These are phyloP conservation scores for Metopolophium dirhodum DNA, from an alignment of 1,140 invertebrate genomes.

Conservation along the genomic window DNA sequence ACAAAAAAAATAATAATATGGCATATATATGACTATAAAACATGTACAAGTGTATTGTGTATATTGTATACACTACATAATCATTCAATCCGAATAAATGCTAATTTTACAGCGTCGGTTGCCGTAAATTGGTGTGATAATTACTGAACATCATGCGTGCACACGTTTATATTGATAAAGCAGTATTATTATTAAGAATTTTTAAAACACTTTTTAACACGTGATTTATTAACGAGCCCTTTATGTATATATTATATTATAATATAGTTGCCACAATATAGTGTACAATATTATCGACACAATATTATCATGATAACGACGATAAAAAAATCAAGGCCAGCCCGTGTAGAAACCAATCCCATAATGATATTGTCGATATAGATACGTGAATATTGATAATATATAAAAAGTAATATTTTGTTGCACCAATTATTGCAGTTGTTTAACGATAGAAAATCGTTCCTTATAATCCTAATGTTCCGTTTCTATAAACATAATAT, in stretches of 20 bases:
- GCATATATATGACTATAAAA: neutral
- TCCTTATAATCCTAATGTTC: neutral
- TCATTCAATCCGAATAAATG: neutral
- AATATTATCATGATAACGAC: conserved; percentile 14
- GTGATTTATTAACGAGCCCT: conserved; percentile 12
- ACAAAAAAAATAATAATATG: neutral
- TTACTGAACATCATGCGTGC: neutral
- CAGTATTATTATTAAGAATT: neutral
- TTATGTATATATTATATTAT: too few species aligned
- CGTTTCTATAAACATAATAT: neutral
- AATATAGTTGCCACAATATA: neutral
- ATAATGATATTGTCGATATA: neutral
- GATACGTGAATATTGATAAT: neutral
- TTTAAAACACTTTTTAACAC: neutral
- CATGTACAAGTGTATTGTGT: neutral
- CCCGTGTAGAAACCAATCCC: neutral
- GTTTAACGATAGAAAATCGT: neutral
- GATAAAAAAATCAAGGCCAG: conserved; percentile 22
- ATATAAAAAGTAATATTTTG: neutral
- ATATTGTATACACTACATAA: neutral
- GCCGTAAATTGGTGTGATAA: neutral
- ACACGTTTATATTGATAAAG: neutral
- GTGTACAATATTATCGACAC: neutral
- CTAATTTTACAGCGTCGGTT: neutral
- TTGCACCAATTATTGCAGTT: neutral